phyloP scores from a whole-genome alignment of 2,113 vertebrate genomes.

The Osmerus mordax region DNA sequence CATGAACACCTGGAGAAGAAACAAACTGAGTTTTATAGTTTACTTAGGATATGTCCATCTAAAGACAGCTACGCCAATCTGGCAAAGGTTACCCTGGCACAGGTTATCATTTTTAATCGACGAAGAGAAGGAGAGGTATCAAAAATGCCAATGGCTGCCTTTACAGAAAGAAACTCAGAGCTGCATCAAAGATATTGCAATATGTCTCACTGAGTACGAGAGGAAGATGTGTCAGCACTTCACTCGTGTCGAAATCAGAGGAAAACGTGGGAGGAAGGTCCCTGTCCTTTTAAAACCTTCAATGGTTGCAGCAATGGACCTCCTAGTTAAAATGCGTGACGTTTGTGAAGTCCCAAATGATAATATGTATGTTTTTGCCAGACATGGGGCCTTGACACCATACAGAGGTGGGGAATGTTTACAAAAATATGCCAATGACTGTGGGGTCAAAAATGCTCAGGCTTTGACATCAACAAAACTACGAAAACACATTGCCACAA shows the following conservation, averaged over 20 bases:
- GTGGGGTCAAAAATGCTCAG: conserved; percentile 28
- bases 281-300: not conserved
- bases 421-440: conserved; percentile 21
- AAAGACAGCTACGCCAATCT: not conserved
- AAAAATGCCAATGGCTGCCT: conserved; percentile 17
- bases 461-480: conserved; percentile 29
- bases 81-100: conserved; percentile 17
- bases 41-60: too few relatives aligned
- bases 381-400: conserved; percentile 18
- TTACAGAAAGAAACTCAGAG: conserved; percentile 14
- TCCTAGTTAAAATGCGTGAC: not conserved
- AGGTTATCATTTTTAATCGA: conserved; percentile 27
- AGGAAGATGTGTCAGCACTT: conserved; percentile 31
- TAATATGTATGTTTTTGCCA: conserved; percentile 28
- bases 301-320: conserved; percentile 15
- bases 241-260: conserved; percentile 22
- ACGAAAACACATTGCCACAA: conserved; percentile 31
- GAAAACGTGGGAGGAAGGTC: conserved; percentile 6
- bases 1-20: too few relatives aligned
- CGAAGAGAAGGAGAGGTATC: conserved; percentile 30
- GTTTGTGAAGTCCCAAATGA: conserved; percentile 21
- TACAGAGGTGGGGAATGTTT: conserved; percentile 30
- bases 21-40: too few relatives aligned
- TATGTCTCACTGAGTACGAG: conserved; percentile 21
- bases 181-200: conserved; percentile 29